These are phyloP conservation scores for Eulimnadia texana DNA, from an alignment of 1,140 invertebrate genomes.

Conservation along the genomic window DNA sequence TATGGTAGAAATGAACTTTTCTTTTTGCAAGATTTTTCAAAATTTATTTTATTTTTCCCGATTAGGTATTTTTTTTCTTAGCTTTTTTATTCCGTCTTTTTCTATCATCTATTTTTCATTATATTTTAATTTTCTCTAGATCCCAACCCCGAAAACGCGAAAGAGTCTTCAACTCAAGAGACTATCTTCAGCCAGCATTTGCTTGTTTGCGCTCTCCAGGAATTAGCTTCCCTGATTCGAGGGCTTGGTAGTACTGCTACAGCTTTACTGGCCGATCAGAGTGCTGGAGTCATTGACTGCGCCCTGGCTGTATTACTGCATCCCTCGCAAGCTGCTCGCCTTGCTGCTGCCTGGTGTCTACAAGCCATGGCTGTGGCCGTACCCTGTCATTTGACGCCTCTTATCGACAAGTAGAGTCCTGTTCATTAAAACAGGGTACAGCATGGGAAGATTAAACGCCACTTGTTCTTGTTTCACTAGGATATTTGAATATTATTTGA, in stretches of 20 bases:
- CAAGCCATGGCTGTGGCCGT: constrained; percentile 81
- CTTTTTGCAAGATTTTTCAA: too few species aligned
- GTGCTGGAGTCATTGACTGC: constrained; percentile 37
- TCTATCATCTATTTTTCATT: too few species aligned
- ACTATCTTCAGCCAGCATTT: constrained; percentile 87
- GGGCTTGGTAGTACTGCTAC: constrained; percentile 82
- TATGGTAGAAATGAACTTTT: too few species aligned
- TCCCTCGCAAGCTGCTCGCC: constrained; percentile 75
- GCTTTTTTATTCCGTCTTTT: too few species aligned
- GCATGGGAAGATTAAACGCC: too few species aligned
- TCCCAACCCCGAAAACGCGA: constrained; percentile 72
- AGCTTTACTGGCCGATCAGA: constrained; percentile 68
- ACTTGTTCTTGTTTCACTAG: too few species aligned
- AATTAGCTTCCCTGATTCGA: constrained; percentile 45
- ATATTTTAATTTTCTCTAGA: too few species aligned
- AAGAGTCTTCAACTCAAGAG: constrained; percentile 63
- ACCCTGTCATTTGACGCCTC: constrained; percentile 80
- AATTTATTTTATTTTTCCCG: too few species aligned
- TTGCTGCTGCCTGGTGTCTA: constrained; percentile 89
- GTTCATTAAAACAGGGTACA: too few species aligned
- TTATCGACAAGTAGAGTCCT: constrained; percentile 66
- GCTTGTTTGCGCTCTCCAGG: constrained; percentile 71
- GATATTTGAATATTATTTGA: too few species aligned
- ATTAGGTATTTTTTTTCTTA: too few species aligned
- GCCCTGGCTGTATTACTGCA: constrained; percentile 73